Conservation (phyloP, 2,888 invertebrate species). For the Gisinianus flammeolus region DNA sequence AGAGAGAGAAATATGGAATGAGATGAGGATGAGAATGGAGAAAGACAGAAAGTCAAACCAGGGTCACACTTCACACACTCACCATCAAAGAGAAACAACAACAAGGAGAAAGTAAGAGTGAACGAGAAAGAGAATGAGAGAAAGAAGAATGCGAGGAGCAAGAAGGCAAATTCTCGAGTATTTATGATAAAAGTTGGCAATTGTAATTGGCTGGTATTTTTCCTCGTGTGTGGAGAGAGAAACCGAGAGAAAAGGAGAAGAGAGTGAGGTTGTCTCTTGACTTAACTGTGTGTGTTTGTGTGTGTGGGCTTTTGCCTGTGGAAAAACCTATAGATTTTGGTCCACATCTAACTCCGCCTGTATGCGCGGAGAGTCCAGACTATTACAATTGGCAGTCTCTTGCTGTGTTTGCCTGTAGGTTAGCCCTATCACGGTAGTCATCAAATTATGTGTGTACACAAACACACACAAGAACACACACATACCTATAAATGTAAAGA, state of each 20-base stretch:
- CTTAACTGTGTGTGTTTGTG: neutral
- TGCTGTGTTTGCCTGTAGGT: neutral
- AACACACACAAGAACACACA: neutral
- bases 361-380: neutral
- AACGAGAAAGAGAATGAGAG: neutral
- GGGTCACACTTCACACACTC: slow-evolving; percentile 18
- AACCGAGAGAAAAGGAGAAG: neutral
- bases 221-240: neutral
- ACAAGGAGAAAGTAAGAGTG: neutral
- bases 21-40: neutral
- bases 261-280: too few relatives aligned
- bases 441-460: neutral
- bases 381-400: neutral
- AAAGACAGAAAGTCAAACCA: neutral
- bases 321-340: slow-evolving; percentile 13
- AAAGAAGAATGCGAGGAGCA: neutral
- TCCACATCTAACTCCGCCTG: slow-evolving; percentile 9
- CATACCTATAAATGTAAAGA: neutral
- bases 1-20: too few relatives aligned
- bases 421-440: neutral
- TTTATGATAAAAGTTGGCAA: slow-evolving; percentile 19
- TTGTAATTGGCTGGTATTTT: slow-evolving; percentile 15
- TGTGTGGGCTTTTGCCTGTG: neutral
- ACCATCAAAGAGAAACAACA: neutral
- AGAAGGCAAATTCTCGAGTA: slow-evolving; percentile 3